Evolutionary conservation across 2,888 invertebrate species (phyloP).

Genomic region (Erynnis tages): DNA sequence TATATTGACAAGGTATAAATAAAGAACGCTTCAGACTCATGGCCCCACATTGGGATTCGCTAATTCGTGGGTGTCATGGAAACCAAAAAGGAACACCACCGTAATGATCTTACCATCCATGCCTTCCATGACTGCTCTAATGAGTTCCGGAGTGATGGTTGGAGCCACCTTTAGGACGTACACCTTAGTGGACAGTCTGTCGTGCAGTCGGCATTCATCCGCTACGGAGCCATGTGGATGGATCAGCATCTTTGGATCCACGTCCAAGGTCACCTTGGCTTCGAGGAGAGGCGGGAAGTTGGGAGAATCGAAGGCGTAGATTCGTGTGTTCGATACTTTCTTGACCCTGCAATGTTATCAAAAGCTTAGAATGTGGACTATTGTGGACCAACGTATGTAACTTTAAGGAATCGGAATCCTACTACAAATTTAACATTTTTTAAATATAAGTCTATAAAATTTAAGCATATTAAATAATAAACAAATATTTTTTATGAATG

Average conservation of each 20-base stretch:
- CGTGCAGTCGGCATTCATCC: conserved; percentile 86
- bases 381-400: no score
- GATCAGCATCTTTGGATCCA: conserved; percentile 83
- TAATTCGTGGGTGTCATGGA: no score
- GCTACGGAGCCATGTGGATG: conserved; percentile 62
- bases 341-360: conserved; percentile 79
- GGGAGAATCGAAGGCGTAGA: conserved; percentile 93
- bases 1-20: no score
- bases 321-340: conserved; percentile 87
- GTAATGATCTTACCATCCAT: conserved; percentile 74
- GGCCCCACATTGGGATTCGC: no score
- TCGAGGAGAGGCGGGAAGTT: conserved; percentile 91
- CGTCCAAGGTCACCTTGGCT: conserved; percentile 83
- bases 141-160: conserved; percentile 91
- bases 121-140: conserved; percentile 86
- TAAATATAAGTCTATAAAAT: no score
- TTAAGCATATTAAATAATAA: no score
- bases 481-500: no score
- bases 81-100: not conserved
- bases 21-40: no score
- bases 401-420: no score
- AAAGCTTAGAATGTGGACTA: no score
- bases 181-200: conserved; percentile 89
- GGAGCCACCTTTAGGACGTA: conserved; percentile 94
- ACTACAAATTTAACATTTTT: no score